Conservation (phyloP, 2,113 vertebrate genomes). For the Gasterosteus aculeatus region DNA sequence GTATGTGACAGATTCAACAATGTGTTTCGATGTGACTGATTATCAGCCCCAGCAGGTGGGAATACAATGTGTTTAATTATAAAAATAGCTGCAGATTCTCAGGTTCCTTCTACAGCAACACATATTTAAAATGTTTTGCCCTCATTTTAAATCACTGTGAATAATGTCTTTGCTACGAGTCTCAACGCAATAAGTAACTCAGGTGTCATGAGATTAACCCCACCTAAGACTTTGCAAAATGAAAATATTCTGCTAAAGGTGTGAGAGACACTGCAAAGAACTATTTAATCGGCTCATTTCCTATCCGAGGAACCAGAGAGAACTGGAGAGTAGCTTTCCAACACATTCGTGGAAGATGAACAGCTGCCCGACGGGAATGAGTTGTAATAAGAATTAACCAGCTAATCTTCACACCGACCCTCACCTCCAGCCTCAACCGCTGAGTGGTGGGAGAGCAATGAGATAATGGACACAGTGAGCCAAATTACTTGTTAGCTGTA, state of each 20-base stretch:
- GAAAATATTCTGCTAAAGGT: not conserved
- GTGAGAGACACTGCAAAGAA: not conserved
- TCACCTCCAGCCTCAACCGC: not conserved
- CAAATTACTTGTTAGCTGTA: conserved; percentile 18
- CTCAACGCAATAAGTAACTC: not conserved
- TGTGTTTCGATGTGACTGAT: not conserved
- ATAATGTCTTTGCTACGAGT: not conserved
- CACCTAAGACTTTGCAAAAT: not conserved
- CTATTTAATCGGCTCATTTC: not conserved
- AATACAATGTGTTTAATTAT: not conserved
- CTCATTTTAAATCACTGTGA: not conserved
- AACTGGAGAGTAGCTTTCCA: not conserved
- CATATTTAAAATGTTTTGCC: not conserved
- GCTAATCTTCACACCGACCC: not conserved
- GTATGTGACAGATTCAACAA: not conserved
- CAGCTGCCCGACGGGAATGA: not conserved
- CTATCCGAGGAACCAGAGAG: not conserved
- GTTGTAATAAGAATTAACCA: conserved; percentile 1
- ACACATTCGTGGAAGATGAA: conserved; percentile 2
- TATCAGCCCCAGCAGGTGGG: not conserved
- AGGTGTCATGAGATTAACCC: not conserved
- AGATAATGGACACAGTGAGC: conserved; percentile 27
- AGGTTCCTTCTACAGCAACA: not conserved
- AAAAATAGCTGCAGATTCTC: not conserved
- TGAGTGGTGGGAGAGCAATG: not conserved